phyloP scores from a whole-genome alignment of 2,888 invertebrate species.

The Patella ulyssiponensis region DNA sequence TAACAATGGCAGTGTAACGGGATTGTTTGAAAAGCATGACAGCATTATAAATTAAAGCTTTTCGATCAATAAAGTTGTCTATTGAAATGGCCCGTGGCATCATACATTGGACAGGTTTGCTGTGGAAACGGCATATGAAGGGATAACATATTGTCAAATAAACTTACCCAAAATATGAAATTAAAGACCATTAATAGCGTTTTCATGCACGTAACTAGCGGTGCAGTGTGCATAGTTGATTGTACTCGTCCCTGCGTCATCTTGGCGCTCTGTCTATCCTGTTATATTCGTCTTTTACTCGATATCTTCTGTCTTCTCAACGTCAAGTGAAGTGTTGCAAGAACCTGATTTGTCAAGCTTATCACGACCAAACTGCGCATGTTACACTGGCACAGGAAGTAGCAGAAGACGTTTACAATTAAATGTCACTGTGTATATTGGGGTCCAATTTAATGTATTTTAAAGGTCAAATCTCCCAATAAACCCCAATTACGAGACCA shows the following conservation, averaged over 20 bases:
- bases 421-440: no score
- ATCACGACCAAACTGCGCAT: no score
- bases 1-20: no score
- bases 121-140: not conserved
- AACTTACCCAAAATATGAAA: slow-evolving; percentile 85
- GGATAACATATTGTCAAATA: not conserved
- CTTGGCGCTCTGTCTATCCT: not conserved
- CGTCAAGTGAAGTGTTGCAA: no score
- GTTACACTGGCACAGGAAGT: no score
- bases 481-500: no score
- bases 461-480: no score
- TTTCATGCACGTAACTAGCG: slow-evolving; percentile 85
- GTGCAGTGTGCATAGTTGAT: slow-evolving; percentile 57
- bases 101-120: not conserved
- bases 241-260: slow-evolving; percentile 51
- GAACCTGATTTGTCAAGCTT: no score
- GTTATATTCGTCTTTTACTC: no score
- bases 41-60: not conserved
- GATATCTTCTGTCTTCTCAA: no score
- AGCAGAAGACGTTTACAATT: no score
- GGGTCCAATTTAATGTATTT: no score
- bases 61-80: not conserved
- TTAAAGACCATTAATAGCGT: slow-evolving; percentile 85
- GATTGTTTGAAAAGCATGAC: not conserved
- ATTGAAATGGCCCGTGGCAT: not conserved